Conservation (phyloP, 2,113 vertebrate genomes). For the Catagonus wagneri region DNA sequence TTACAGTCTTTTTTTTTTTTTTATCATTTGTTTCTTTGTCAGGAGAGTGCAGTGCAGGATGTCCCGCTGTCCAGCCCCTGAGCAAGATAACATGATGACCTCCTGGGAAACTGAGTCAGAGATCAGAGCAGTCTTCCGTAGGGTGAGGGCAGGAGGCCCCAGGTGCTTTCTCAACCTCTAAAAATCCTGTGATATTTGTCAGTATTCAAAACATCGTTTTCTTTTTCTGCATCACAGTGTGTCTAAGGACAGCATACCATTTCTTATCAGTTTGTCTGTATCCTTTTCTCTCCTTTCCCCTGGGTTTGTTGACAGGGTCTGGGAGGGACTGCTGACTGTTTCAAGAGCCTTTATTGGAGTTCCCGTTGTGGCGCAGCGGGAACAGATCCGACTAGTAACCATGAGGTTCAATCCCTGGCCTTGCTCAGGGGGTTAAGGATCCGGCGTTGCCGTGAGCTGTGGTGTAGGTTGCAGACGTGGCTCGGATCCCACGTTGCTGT, state of each 20-base stretch:
- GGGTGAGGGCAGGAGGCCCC: background rate
- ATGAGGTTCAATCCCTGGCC: no score
- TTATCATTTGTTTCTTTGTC: background rate
- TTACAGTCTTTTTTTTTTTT: background rate
- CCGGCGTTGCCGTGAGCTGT: no score
- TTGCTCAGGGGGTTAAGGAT: no score
- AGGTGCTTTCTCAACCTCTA: background rate
- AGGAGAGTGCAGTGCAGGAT: background rate
- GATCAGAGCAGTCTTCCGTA: background rate
- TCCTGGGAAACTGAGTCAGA: constrained; percentile 14
- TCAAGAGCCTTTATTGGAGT: background rate
- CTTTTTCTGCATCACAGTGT: background rate
- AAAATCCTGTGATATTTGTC: background rate
- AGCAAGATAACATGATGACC: background rate
- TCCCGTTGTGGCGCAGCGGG: no score
- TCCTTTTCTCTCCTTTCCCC: background rate
- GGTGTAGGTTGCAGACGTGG: no score
- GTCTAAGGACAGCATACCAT: background rate
- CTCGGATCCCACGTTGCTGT: no score
- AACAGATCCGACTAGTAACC: no score
- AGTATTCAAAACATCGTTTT: background rate
- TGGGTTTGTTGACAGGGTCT: background rate
- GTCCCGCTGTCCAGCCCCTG: background rate
- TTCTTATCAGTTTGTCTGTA: background rate
- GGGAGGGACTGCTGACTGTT: background rate